Percentiles rank a stretch among this genome's conserved stretches.
phyloP scores from a whole-genome alignment of 2,113 vertebrate species.

The Excalfactoria chinensis region DNA sequence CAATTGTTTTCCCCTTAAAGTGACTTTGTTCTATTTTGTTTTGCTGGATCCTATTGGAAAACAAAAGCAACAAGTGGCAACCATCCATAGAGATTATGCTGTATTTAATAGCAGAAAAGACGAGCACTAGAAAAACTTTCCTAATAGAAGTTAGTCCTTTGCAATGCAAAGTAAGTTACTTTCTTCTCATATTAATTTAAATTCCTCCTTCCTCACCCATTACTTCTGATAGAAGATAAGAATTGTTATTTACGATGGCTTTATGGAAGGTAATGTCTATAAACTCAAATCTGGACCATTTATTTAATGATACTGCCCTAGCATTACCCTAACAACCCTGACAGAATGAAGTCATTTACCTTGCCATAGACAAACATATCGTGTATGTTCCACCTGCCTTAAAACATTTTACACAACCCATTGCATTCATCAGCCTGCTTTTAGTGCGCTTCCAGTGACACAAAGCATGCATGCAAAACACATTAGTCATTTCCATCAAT shows the following conservation, averaged over 20 bases:
- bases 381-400: not conserved
- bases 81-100: not conserved
- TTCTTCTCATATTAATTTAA: not conserved
- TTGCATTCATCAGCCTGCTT: not conserved
- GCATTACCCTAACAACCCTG: not conserved
- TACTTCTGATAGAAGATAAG: not conserved
- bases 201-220: not conserved
- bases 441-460: not conserved
- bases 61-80: not conserved
- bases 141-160: not conserved
- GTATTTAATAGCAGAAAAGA: not conserved
- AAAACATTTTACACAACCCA: not conserved
- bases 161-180: not conserved
- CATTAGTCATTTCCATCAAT: not conserved
- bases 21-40: not conserved
- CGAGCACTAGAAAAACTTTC: not conserved
- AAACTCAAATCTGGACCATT: not conserved
- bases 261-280: not conserved
- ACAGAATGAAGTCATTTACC: not conserved
- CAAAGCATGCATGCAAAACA: not conserved
- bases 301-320: rapidly evolving
- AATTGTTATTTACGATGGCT: not conserved
- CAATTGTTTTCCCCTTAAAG: not conserved
- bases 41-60: not conserved
- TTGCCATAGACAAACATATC: not conserved